Conservation (phyloP, 2,113 vertebrate genomes). For the Anser brachyrhynchus region DNA sequence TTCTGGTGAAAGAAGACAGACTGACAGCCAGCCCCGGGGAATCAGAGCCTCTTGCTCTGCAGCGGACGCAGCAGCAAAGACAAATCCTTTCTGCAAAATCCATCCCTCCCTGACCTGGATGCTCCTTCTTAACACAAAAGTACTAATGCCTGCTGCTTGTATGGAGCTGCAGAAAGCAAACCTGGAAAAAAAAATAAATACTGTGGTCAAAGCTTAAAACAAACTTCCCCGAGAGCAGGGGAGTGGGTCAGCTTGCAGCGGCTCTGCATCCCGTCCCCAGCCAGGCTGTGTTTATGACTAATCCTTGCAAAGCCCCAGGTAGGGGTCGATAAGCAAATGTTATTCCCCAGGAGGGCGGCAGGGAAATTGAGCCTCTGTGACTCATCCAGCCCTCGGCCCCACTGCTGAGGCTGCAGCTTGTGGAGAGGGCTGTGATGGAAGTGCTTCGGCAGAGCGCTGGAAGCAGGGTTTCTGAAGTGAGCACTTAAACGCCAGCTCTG, state of each 20-base stretch:
- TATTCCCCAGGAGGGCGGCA: neutral
- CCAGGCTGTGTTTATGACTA: conserved; percentile 5
- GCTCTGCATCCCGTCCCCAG: neutral
- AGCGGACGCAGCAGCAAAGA: neutral
- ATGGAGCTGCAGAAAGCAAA: neutral
- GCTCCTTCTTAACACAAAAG: neutral
- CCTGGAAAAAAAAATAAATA: neutral
- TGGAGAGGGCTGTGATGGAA: conserved; percentile 25
- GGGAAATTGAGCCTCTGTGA: conserved; percentile 37
- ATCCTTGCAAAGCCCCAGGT: conserved; percentile 15
- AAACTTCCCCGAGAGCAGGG: neutral
- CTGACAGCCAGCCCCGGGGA: neutral
- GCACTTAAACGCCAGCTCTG: neutral
- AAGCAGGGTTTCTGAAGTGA: conserved; percentile 16
- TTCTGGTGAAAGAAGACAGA: neutral
- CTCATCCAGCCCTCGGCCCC: neutral
- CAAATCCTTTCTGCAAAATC: neutral
- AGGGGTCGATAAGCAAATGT: conserved; percentile 33
- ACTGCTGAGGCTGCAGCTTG: conserved; percentile 8
- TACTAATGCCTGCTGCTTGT: neutral
- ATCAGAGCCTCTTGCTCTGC: neutral
- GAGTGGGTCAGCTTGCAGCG: neutral
- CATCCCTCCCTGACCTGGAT: neutral
- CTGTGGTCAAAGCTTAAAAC: neutral
- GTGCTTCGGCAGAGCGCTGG: neutral